Base-by-base conservation (phyloP, 2,888 invertebrate genomes). In the Drosophila picticornis region DNA sequence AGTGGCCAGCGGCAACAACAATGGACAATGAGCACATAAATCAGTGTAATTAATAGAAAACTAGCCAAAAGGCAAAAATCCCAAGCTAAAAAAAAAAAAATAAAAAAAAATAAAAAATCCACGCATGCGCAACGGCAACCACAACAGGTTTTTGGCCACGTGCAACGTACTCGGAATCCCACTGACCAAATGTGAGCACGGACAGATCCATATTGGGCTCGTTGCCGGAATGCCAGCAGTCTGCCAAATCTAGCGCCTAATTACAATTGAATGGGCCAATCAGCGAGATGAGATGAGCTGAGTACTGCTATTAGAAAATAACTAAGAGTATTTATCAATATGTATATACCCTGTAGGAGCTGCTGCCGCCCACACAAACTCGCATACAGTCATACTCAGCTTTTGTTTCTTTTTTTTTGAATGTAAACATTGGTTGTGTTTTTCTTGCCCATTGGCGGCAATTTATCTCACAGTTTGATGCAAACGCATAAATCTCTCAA, bases 11-110 rank as follows among this genome's bases (percentile, higher is more conserved):
- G 72, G 67, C 66, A 73, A 80, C 88, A 96, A 96, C 96, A 96
- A 96, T 96, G 96, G 95, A 97, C 97, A 97, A 97, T 97, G 96
- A 96, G 95, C 94, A 96, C 96, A 97, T 97, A 97, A 97, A 97
- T 97, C 97, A 96, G 96, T 96, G 97, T 97, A 97, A 97, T 97
- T 97, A 97, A 97, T 96, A 90, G 88, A 83, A 84, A 83, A 80
- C 82, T 85, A 84, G 87, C 82, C 77, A 76, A 83, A 29, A 34
- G 68, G 50, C 56, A 29, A 57, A 65, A 65, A 29, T 46, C 22
- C 10, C 40, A 40, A 63, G 56, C 56, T 32, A 66, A 72, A 64
- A 58, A 68, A 65, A 61, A 48, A 63, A 13, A 16, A 5, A 0
- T n/a, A n/a, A 16, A 13, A 13, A 34, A 34, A 31, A 31, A 63